Evolutionary conservation across 1,140 invertebrate species (phyloP), one percentile per base, ranked within the genome.

Genomic region (Drosophila tani): DNA sequence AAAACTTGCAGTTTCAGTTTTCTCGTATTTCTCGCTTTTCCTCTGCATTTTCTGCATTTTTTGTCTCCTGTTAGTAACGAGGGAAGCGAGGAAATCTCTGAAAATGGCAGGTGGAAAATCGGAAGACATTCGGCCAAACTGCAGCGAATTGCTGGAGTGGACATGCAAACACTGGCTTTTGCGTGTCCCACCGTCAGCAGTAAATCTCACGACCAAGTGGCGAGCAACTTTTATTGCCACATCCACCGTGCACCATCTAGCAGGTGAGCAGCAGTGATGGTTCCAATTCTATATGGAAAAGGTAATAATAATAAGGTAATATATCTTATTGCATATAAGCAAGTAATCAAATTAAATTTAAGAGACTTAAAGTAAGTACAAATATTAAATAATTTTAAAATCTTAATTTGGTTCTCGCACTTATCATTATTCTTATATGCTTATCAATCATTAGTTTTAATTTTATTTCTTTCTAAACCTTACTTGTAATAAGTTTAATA

Each of bases 91-190:
- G 27, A 62, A 43, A 24, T 45, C 55, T 56, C 60, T 12, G 27
- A 38, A 43, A 45, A 40, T 38, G 32, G 63, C 47, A 46, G 17
- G 12, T 17, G 50, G 68, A 69, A 56, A 47, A 12, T 11, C 12
- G 35, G 43, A 71, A 71, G 51, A 19, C 45, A 43, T 43, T 19
- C 38, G 27, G 49, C 45, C 43, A 43, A 71, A 59, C 35, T 71
- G 53, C 51, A 73, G 53, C 35, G n/a, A 71, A 59, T 50, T 69
- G 21, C n/a, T 73, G 55, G 67, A 71, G 38, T 21, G 67, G 67
- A 60, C 51, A 59, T 59, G 69, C 69, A 70, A 70, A 70, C 67
- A 68, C 55, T n/a, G 67, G 5, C 55, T 70, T 73, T n/a, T 73
- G 45, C 68, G 46, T 74, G 53, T 73, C 45, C 38, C 45, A 24